Evolutionary conservation across 2,888 invertebrate species (phyloP).

Genomic region (Atethmia centrago): DNA sequence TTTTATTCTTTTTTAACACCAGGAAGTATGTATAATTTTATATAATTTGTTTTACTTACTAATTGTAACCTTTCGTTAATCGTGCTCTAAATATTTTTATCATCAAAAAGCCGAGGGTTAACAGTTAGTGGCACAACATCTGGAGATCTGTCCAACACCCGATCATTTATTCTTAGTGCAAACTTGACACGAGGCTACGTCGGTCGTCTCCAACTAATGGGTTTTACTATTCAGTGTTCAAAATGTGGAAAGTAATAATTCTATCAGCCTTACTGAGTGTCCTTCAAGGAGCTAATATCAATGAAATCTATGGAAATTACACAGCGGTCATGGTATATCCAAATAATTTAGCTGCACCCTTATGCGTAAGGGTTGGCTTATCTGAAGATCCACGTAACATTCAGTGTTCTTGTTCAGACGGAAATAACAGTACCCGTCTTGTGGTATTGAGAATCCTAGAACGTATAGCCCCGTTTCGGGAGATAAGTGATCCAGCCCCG

Average conservation of each 20-base stretch:
- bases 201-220: background rate
- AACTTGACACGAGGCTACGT: background rate
- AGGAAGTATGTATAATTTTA: background rate
- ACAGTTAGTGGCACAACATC: background rate
- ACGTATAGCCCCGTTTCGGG: background rate
- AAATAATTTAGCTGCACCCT: background rate
- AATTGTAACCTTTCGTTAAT: background rate
- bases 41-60: background rate
- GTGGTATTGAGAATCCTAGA: conserved; percentile 3
- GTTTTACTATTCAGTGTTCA: background rate
- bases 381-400: conserved; percentile 3
- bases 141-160: background rate
- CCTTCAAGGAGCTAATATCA: conserved; percentile 5
- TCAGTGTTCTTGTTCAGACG: conserved; percentile 30
- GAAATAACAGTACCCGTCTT: conserved; percentile 13
- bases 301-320: conserved; percentile 29
- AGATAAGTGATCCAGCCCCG: background rate
- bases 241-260: conserved; percentile 26
- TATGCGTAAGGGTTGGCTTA: background rate
- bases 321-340: conserved; percentile 22
- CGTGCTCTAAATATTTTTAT: conserved; percentile 1
- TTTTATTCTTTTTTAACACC: background rate
- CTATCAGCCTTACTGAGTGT: conserved; percentile 6
- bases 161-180: conserved; percentile 15
- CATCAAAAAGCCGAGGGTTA: conserved; percentile 13